phyloP scores from a whole-genome alignment of 2,113 vertebrate species.

The Bombycilla garrulus region DNA sequence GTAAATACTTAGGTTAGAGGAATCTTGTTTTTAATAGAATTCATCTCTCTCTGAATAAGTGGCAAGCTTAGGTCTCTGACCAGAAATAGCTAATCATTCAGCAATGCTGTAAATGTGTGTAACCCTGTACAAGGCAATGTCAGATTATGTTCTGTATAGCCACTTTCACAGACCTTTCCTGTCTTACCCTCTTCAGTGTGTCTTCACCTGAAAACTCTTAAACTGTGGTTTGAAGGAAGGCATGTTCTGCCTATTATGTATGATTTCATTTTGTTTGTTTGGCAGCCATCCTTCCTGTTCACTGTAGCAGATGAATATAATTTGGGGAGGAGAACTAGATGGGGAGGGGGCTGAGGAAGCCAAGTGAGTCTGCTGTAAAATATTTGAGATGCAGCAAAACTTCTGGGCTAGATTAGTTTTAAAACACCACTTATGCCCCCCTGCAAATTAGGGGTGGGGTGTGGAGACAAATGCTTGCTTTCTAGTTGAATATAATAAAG shows the following conservation, averaged over 20 bases:
- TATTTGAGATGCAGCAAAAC: neutral
- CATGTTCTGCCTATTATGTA: neutral
- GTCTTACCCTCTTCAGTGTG: neutral
- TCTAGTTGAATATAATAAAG: neutral
- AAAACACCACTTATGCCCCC: neutral
- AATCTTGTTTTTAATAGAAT: neutral
- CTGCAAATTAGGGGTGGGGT: neutral
- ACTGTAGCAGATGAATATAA: neutral
- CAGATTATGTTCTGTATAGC: neutral
- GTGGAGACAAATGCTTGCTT: neutral
- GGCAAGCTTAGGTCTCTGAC: neutral
- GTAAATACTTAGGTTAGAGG: neutral
- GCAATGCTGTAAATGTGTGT: neutral
- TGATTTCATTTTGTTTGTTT: constrained; percentile 14
- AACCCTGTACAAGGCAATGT: neutral
- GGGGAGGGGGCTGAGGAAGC: neutral
- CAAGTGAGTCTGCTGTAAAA: neutral
- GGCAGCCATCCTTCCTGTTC: neutral
- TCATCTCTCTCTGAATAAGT: neutral
- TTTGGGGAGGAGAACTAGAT: neutral
- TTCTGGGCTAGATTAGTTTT: neutral
- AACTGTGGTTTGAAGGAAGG: neutral
- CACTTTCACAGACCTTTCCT: neutral
- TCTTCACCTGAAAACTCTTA: neutral
- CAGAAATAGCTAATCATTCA: neutral